Evolutionary conservation across 2,888 invertebrate genomes (phyloP), one percentile per base, ranked within the genome.

Genomic region (Gordius sp.): DNA sequence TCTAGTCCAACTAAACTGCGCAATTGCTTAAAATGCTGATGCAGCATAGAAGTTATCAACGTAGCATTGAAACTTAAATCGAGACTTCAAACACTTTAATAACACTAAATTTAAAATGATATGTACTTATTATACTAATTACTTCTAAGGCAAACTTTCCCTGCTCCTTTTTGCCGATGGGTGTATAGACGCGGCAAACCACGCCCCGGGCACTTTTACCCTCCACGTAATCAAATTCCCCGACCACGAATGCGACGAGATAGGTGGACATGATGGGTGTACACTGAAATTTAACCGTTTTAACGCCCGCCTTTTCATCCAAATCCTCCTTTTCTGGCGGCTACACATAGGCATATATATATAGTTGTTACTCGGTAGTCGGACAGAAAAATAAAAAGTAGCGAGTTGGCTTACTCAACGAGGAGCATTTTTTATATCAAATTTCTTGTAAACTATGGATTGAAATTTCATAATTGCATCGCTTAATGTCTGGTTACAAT

Each of bases 201-300:
- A 84, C 79, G 23, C 82, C 84, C 69, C 86, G 84, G 33, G 74
- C 74, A 0, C 84, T 82, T 62, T 71, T 78, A 60, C 76, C 80
- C 69, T 91, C 87, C 1, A 91, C 79, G 70, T 78, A 84, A 68
- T 91, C 89, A 69, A 82, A 87, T 70, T 91, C 86, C 28, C 91
- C 91, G 1, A 93, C 81, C 2, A 86, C 82, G 53, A 82, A 80
- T 0, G 89, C 89, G 57, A 91, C 80, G 61, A 93, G 74, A 67
- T 93, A 93, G 0, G 89, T 87, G 4, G 86, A 84, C 87, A 91
- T 91, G 60, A 82, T 72, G 1, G 89, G 89, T 1, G 87, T 82
- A 56, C 77, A 78, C 64, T 79, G 79, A 68, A 83, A 89, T 60
- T 75, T 75, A 25, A 81, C 71, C 27, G 75, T 69, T 57, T 73